phyloP scores from a whole-genome alignment of 2,113 vertebrate genomes.

The Vidua chalybeata region DNA sequence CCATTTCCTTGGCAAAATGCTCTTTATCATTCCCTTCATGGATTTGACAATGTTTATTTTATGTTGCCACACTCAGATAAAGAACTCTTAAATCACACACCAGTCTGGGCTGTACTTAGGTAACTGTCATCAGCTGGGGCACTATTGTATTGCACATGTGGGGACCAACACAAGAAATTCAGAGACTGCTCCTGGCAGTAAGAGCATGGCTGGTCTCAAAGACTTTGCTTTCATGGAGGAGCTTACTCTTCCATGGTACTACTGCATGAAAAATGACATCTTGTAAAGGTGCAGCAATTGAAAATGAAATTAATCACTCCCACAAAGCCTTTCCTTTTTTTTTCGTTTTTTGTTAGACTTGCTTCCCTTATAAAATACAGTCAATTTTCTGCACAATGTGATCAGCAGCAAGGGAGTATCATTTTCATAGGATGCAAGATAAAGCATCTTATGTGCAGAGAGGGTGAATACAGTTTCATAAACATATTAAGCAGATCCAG shows the following conservation, averaged over 20 bases:
- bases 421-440: background rate
- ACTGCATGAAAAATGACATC: background rate
- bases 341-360: background rate
- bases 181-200: background rate
- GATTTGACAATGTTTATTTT: background rate
- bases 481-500: background rate
- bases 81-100: background rate
- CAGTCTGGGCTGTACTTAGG: background rate
- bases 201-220: background rate
- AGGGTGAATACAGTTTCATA: background rate
- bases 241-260: background rate
- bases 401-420: background rate
- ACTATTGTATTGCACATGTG: rapidly evolving
- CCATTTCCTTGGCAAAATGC: background rate
- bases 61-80: background rate
- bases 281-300: background rate
- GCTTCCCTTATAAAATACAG: background rate
- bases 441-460: background rate
- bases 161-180: background rate
- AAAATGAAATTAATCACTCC: background rate
- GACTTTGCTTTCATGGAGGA: background rate
- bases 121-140: background rate
- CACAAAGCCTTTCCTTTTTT: rapidly evolving
- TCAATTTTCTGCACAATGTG: background rate
- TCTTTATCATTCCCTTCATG: background rate